phyloP scores from a whole-genome alignment of 2,797 vertebrate species.

The Lophotriccus pileatus region DNA sequence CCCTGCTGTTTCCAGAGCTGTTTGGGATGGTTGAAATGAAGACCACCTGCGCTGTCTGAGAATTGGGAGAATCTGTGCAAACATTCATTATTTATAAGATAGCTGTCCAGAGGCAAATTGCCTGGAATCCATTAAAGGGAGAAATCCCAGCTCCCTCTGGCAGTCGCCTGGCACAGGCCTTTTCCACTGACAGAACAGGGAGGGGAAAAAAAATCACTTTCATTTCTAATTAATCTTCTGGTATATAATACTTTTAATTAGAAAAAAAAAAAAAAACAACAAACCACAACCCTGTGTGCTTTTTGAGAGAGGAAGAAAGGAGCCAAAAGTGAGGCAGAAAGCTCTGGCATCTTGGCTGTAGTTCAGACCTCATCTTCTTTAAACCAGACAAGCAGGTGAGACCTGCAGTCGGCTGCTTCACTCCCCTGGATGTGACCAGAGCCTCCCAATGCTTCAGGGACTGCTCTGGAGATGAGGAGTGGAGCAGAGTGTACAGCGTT shows the following conservation, averaged over 20 bases:
- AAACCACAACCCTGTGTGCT: neutral
- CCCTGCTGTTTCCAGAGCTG: neutral
- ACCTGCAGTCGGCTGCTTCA: neutral
- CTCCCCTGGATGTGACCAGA: rapidly evolving
- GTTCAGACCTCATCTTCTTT: neutral
- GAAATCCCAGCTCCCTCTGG: conserved; percentile 40
- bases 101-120: conserved; percentile 62
- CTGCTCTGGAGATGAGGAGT: neutral
- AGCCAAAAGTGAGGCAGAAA: neutral
- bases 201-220: conserved; percentile 23
- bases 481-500: neutral
- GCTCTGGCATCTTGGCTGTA: neutral
- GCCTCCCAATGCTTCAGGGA: rapidly evolving
- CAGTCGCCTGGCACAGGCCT: neutral
- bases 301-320: neutral
- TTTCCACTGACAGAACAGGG: conserved; percentile 19
- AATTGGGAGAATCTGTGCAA: conserved; percentile 38
- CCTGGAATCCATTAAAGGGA: conserved; percentile 57
- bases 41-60: conserved; percentile 24
- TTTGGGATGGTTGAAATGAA: neutral
- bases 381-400: neutral
- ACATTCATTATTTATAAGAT: conserved; percentile 56
- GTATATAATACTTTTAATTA: conserved; percentile 48
- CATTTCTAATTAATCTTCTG: conserved; percentile 65
- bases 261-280: neutral